Evolutionary conservation across 2,113 vertebrate species (phyloP).

Genomic region (Pithys albifrons): DNA sequence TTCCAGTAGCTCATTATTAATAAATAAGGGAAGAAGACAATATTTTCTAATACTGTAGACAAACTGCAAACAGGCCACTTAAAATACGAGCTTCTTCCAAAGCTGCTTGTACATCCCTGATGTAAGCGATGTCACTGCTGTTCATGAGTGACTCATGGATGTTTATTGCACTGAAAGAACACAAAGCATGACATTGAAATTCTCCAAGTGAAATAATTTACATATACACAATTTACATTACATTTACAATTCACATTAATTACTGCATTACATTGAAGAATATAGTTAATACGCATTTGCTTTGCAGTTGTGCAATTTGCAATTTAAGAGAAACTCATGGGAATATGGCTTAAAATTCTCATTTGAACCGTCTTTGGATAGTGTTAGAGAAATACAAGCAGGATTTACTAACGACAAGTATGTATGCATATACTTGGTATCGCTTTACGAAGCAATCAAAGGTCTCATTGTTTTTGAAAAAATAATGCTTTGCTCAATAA

Average conservation of each 20-base stretch:
- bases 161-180: neutral
- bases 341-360: neutral
- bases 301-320: neutral
- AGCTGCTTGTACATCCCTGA: conserved; percentile 6
- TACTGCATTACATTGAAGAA: neutral
- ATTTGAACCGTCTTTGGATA: neutral
- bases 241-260: too few species aligned
- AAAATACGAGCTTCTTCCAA: neutral
- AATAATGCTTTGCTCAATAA: neutral
- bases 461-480: neutral
- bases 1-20: neutral
- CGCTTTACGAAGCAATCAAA: neutral
- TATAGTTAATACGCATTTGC: neutral
- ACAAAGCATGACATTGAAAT: neutral
- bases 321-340: neutral
- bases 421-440: neutral
- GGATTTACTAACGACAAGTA: neutral
- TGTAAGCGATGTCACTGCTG: neutral
- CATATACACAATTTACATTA: neutral
- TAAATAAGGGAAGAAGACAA: neutral
- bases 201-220: neutral
- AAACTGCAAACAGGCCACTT: neutral
- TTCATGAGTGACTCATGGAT: conserved; percentile 50
- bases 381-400: neutral
- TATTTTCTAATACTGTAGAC: neutral